A percentile compares a stretch with the other conserved stretches of the same genome.
phyloP scores from a whole-genome alignment of 2,797 vertebrate species.

The Spheniscus humboldti region DNA sequence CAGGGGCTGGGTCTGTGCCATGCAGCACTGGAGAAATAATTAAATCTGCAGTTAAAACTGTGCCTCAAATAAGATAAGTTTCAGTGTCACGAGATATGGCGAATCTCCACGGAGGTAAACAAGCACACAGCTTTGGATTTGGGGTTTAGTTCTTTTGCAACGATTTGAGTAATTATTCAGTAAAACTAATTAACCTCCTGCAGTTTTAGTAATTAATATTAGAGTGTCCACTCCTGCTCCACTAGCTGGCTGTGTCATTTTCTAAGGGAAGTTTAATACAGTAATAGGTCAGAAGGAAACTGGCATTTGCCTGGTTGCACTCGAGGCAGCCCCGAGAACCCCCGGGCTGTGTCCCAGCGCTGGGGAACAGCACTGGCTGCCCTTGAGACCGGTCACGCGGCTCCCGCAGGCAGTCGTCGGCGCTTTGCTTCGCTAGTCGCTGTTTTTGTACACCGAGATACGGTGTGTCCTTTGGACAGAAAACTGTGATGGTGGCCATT shows the following conservation, averaged over 20 bases:
- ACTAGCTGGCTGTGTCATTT: background rate
- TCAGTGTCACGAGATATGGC: background rate
- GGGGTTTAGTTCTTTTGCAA: background rate
- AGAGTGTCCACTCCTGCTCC: background rate
- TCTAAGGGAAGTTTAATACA: background rate
- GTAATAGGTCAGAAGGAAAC: background rate
- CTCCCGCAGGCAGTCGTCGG: background rate
- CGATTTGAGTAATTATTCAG: background rate
- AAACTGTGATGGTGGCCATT: background rate
- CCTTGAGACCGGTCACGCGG: background rate
- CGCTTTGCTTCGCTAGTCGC: fast-evolving
- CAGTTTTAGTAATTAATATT: background rate
- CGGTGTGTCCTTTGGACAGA: background rate
- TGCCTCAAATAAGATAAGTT: background rate
- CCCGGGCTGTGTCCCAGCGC: fast-evolving
- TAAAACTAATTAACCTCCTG: constrained; percentile 28
- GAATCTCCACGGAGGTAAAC: background rate
- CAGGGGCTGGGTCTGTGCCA: background rate
- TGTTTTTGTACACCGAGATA: background rate
- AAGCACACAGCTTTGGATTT: background rate
- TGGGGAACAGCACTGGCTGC: background rate
- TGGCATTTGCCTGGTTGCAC: background rate
- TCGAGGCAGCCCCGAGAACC: fast-evolving
- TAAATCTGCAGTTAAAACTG: background rate
- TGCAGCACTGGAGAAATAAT: background rate